Evolutionary conservation across 1,140 invertebrate genomes (phyloP).

Genomic region (Paraescarpia echinospica): DNA sequence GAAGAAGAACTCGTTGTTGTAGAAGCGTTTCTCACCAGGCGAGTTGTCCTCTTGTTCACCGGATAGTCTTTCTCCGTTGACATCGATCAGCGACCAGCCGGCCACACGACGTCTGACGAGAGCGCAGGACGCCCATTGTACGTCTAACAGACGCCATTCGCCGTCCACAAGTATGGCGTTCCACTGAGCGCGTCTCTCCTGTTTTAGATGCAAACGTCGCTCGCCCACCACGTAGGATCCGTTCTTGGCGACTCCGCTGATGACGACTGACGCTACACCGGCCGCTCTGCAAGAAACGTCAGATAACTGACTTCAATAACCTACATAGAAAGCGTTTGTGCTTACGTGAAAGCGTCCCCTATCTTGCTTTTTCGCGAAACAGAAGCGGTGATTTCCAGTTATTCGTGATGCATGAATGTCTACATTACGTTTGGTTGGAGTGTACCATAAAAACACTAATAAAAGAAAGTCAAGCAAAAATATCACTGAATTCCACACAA

Average conservation of each 20-base stretch:
- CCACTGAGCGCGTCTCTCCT: slow-evolving; percentile 51
- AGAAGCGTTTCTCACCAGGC: background rate
- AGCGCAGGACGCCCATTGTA: slow-evolving; percentile 53
- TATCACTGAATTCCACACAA: too few relatives aligned
- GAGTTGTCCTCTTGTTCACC: slow-evolving; percentile 26
- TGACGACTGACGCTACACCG: slow-evolving; percentile 47
- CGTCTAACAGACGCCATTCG: slow-evolving; percentile 51
- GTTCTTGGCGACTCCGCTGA: slow-evolving; percentile 55
- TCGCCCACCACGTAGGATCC: slow-evolving; percentile 52
- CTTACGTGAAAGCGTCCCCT: too few relatives aligned
- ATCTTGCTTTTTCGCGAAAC: too few relatives aligned
- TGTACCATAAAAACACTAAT: too few relatives aligned
- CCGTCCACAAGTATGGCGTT: slow-evolving; percentile 51
- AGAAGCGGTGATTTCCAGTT: too few relatives aligned
- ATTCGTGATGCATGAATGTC: too few relatives aligned
- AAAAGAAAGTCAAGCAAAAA: too few relatives aligned
- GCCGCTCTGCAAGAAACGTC: slow-evolving; percentile 44
- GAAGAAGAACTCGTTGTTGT: slow-evolving; percentile 56
- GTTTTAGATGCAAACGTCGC: slow-evolving; percentile 31
- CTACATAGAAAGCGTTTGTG: too few relatives aligned
- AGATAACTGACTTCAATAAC: too few relatives aligned
- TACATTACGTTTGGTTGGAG: too few relatives aligned
- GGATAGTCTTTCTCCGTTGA: slow-evolving; percentile 14
- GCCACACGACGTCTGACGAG: slow-evolving; percentile 39
- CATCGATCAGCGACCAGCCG: background rate